Base-by-base conservation (phyloP, 2,888 invertebrate species). In the Hofmannophila pseudospretella region DNA sequence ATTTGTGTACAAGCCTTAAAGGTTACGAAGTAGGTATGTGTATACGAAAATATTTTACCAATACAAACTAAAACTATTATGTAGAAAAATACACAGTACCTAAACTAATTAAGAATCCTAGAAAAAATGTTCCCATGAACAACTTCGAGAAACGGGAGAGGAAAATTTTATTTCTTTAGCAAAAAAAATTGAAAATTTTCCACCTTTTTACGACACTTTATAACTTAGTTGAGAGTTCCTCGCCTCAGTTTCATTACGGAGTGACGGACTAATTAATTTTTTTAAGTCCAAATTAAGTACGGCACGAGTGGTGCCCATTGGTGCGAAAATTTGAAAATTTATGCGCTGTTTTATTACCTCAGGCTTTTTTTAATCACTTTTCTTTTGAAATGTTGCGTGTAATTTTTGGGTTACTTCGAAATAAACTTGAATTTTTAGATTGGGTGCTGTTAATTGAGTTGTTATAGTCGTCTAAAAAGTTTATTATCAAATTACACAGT, bases 221-320 rank as follows among this genome's bases (percentile, higher is more conserved):
- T 54, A 53, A 57, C 49, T 54, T 49, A 46, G 50, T 55, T 45
- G 45, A 32, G 47, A 25, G 7, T 30, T 28, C 20, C 16, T 5
- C 34, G 52, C 59, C 54, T 49, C 53, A 50, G 51, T 62, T 67
- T 67, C 61, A 61, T 68, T 64, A 65, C 60, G 63, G 68, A 60
- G 67, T 63, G 61, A 66, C 66, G 55, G 59, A 54, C 67, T 78
- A 80, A 82, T 80, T 81, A 80, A 75, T 74, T 81, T 81, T 78
- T 77, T 80, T 69, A 50, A 61, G 54, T 60, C 52, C 45, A 61
- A 70, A 67, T 67, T 66, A 65, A 67, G 63, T n/a, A 53, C 55
- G 53, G 57, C 51, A 56, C 63, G 54, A 63, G 67, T 54, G 57
- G 62, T 59, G 66, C 55, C 61, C 62, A 64, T 64, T 69, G 67